Percentiles rank a stretch among this genome's conserved stretches.
Conservation (phyloP, 2,797 vertebrate species). For the Xiphorhynchus erythropygius region DNA sequence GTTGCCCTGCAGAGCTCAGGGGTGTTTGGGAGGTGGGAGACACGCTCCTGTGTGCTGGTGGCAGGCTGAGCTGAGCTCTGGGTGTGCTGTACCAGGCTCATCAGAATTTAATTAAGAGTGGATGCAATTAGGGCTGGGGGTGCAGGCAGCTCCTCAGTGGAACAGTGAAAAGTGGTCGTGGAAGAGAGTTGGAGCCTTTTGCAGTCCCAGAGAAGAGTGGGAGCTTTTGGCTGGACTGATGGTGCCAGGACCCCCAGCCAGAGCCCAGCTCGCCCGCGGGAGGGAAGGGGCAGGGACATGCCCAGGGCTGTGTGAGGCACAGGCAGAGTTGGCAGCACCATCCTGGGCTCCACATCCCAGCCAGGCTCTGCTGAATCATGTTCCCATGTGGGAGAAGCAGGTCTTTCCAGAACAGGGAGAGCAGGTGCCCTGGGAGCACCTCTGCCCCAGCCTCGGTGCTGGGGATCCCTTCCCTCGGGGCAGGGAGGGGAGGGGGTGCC, state of each 20-base stretch:
- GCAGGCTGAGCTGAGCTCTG: rapidly evolving
- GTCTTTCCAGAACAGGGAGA: not conserved
- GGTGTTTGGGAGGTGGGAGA: not conserved
- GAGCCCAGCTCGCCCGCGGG: not conserved
- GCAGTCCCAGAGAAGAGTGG: rapidly evolving
- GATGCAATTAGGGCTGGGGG: not conserved
- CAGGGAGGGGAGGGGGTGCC: not conserved
- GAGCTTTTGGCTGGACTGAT: rapidly evolving
- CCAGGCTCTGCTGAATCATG: not conserved
- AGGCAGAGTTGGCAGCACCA: not conserved
- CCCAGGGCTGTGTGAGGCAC: rapidly evolving
- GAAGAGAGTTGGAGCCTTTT: not conserved
- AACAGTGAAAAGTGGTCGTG: not conserved
- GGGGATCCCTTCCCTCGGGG: not conserved
- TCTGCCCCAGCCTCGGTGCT: not conserved
- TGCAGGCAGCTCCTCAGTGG: not conserved
- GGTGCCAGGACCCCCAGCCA: rapidly evolving
- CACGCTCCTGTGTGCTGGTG: rapidly evolving
- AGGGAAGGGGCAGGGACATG: not conserved
- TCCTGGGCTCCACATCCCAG: not conserved
- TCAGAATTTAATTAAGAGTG: not conserved
- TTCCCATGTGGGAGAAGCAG: not conserved
- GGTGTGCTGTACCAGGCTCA: rapidly evolving
- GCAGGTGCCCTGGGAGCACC: not conserved
- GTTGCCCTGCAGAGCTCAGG: not conserved